Evolutionary conservation across 1,140 invertebrate species (phyloP).

Genomic region (Sycobia sp.): DNA sequence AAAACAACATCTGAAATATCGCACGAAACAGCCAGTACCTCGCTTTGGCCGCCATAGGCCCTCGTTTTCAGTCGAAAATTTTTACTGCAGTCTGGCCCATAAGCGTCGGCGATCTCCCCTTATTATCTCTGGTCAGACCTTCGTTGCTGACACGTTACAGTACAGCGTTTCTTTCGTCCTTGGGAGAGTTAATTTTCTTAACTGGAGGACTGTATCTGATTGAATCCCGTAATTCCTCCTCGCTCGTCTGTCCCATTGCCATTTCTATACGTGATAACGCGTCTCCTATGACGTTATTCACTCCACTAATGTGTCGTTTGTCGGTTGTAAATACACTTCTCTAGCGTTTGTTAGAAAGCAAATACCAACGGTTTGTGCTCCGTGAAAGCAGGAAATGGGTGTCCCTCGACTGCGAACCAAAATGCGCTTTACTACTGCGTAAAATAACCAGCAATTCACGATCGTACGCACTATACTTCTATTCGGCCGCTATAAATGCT

Average conservation of each 20-base stretch:
- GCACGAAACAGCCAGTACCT: too few species aligned
- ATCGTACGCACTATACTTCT: too few species aligned
- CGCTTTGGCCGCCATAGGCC: too few species aligned
- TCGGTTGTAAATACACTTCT: constrained; percentile 14
- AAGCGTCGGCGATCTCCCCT: too few species aligned
- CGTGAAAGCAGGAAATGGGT: too few species aligned
- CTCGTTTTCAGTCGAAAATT: too few species aligned
- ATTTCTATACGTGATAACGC: constrained; percentile 40
- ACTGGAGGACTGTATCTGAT: neutral
- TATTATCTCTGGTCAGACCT: neutral
- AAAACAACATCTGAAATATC: too few species aligned
- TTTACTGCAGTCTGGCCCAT: too few species aligned
- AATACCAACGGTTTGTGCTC: constrained; percentile 49
- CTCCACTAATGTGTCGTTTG: constrained; percentile 43
- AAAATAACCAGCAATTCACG: too few species aligned
- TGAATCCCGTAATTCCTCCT: neutral
- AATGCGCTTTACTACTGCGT: too few species aligned
- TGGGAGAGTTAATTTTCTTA: neutral
- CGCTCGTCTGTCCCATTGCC: neutral
- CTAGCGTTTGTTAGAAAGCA: constrained; percentile 26
- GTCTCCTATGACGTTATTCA: constrained; percentile 48
- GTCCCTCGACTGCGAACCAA: too few species aligned
- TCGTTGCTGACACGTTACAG: neutral
- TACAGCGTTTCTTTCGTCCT: neutral
- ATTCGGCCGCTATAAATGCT: too few species aligned